phyloP scores from a whole-genome alignment of 2,797 vertebrate species.

The Enteromius mattozi region DNA sequence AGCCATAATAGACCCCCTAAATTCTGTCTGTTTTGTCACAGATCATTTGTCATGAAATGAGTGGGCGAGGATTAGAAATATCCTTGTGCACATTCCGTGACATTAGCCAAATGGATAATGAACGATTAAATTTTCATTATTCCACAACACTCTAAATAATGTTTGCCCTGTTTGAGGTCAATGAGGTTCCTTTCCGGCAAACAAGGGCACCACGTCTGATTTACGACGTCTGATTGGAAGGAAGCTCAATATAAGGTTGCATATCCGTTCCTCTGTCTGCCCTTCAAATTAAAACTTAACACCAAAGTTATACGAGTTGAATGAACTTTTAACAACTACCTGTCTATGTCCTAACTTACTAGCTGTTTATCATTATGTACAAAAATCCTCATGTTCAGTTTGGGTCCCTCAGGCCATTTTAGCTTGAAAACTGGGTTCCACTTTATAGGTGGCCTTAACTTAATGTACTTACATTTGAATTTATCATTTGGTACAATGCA shows the following conservation, averaged over 20 bases:
- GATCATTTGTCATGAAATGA: constrained; percentile 67
- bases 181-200: constrained; percentile 52
- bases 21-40: constrained; percentile 60
- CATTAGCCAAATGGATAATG: constrained; percentile 64
- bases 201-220: constrained; percentile 36
- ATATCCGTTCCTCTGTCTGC: background rate
- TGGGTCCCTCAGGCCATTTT: background rate
- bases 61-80: constrained; percentile 64
- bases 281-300: constrained; percentile 9
- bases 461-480: too few relatives aligned
- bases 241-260: background rate
- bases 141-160: constrained; percentile 54
- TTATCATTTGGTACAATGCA: too few relatives aligned
- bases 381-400: background rate
- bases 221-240: constrained; percentile 23
- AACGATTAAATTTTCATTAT: constrained; percentile 64
- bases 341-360: background rate
- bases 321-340: background rate
- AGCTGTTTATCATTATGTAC: background rate
- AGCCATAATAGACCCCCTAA: constrained; percentile 51
- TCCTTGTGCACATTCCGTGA: constrained; percentile 60
- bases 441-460: too few relatives aligned
- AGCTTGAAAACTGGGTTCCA: background rate
- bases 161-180: constrained; percentile 53
- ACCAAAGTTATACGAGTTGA: constrained; percentile 12